A percentile compares a stretch with the other conserved stretches of the same genome.
Evolutionary conservation across 2,113 vertebrate species (phyloP).

Genomic region (Lepisosteus oculatus): DNA sequence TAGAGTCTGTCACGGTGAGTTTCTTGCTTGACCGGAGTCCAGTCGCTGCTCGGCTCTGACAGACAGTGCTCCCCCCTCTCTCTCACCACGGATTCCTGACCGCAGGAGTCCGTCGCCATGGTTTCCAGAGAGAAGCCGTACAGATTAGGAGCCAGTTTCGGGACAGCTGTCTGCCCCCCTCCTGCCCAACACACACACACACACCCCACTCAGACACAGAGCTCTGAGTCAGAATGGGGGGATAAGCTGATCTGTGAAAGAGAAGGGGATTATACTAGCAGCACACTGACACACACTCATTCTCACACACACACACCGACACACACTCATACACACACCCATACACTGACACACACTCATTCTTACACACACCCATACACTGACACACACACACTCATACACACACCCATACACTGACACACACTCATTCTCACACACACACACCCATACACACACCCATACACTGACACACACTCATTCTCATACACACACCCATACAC

Average conservation of each 20-base stretch:
- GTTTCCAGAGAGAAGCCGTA: conserved; percentile 55
- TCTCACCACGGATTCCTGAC: conserved; percentile 57
- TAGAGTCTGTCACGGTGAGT: too few relatives aligned
- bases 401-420: too few relatives aligned
- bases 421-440: too few relatives aligned
- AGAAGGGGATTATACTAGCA: too few relatives aligned
- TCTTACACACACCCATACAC: too few relatives aligned
- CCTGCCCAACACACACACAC: conserved; percentile 43
- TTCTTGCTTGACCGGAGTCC: too few relatives aligned
- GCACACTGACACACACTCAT: too few relatives aligned
- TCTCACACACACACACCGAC: neutral
- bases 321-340: conserved; percentile 4
- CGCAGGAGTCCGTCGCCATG: conserved; percentile 67
- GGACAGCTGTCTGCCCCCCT: conserved; percentile 68
- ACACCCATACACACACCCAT: too few relatives aligned
- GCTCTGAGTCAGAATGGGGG: conserved; percentile 32
- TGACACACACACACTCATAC: too few relatives aligned
- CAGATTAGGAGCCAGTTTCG: conserved; percentile 71
- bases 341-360: neutral
- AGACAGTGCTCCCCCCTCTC: conserved; percentile 16
- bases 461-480: too few relatives aligned
- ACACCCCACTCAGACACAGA: conserved; percentile 43
- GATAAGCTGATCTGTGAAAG: neutral
- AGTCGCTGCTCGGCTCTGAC: too few relatives aligned
- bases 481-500: too few relatives aligned